These are phyloP conservation scores for Drosophila micromelanica DNA, from an alignment of 1,140 invertebrate genomes.

Conservation along the genomic window DNA sequence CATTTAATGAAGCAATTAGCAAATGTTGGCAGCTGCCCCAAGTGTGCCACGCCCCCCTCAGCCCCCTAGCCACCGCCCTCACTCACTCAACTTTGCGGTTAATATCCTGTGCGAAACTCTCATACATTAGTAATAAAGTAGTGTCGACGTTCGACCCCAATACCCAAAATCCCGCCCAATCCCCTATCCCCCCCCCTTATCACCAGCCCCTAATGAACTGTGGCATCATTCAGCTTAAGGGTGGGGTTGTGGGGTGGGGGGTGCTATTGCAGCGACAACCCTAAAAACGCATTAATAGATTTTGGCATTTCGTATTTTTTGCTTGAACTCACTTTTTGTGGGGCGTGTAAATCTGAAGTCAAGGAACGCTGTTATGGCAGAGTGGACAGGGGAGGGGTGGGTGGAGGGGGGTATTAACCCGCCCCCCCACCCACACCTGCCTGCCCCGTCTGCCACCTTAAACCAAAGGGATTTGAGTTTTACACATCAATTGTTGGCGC, in stretches of 20 bases:
- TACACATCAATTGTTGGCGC: constrained; percentile 51
- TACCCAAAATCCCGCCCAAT: no score
- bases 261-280: constrained; percentile 7
- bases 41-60: not conserved
- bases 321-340: constrained; percentile 44
- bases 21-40: constrained; percentile 54
- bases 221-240: constrained; percentile 17
- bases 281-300: constrained; percentile 54
- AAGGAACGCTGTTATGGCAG: not conserved
- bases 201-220: constrained; percentile 13
- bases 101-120: constrained; percentile 57
- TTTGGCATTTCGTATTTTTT: constrained; percentile 44
- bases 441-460: constrained; percentile 14
- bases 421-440: not conserved
- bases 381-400: not conserved
- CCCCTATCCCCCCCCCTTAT: not conserved
- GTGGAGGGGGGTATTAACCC: not conserved
- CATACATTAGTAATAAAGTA: constrained; percentile 57
- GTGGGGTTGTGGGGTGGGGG: no score
- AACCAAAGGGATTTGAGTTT: constrained; percentile 70
- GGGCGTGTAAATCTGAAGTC: constrained; percentile 20
- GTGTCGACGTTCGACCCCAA: constrained; percentile 16
- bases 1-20: constrained; percentile 83
- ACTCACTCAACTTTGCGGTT: constrained; percentile 51
- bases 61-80: no score